Percentiles rank a stretch among this genome's conserved stretches.
Conservation (phyloP, 2,113 vertebrate genomes). For the Riparia riparia region DNA sequence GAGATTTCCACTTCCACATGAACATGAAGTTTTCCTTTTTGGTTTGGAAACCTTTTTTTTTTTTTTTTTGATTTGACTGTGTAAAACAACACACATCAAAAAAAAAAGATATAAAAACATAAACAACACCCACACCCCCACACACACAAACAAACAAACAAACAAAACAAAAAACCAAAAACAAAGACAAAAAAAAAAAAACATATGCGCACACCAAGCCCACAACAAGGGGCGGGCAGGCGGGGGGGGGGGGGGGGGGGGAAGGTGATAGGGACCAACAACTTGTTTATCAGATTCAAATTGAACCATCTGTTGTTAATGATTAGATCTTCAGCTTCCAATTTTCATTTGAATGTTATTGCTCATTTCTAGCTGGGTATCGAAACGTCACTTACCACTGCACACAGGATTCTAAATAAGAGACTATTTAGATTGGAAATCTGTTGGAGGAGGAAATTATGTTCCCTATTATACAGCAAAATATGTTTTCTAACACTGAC, state of each 20-base stretch:
- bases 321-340: constrained; percentile 81
- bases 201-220: not conserved
- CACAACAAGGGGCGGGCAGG: no score
- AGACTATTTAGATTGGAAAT: constrained; percentile 68
- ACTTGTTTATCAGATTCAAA: constrained; percentile 78
- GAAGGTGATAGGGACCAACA: constrained; percentile 20
- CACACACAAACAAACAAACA: no score
- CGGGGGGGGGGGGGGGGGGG: not conserved
- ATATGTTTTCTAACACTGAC: constrained; percentile 22
- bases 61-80: not conserved
- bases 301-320: constrained; percentile 83
- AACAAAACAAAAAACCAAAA: no score
- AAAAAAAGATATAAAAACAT: no score
- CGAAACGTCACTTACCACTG: constrained; percentile 49
- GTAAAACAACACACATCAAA: constrained; percentile 6
- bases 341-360: constrained; percentile 83
- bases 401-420: constrained; percentile 72
- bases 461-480: constrained; percentile 46
- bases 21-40: constrained; percentile 26
- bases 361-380: constrained; percentile 75
- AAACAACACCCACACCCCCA: no score
- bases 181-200: no score
- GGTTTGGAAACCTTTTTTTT: constrained; percentile 57
- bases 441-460: constrained; percentile 73
- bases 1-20: not conserved